Conservation (phyloP, 2,888 invertebrate genomes). For the Troides oblongomaculatus region DNA sequence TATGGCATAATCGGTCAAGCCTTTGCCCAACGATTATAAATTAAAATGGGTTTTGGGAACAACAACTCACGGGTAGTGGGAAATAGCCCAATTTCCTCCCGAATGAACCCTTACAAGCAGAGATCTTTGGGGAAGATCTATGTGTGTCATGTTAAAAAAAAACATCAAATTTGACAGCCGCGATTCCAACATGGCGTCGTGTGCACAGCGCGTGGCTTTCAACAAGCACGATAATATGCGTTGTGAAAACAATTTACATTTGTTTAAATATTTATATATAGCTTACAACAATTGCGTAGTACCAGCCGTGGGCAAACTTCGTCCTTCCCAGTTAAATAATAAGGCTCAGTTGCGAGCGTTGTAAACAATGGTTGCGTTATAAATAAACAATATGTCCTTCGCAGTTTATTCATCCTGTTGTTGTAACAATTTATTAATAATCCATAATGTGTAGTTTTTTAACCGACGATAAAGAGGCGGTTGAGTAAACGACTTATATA, state of each 20-base stretch:
- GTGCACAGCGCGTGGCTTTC: not conserved
- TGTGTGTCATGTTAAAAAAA: not conserved
- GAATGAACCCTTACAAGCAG: no score
- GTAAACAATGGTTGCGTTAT: not conserved
- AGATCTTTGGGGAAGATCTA: no score
- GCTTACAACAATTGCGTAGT: slow-evolving; percentile 20
- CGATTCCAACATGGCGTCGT: not conserved
- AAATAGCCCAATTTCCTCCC: no score
- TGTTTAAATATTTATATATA: slow-evolving; percentile 12
- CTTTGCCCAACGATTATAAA: no score
- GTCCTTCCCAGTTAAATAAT: not conserved
- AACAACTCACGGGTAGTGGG: no score
- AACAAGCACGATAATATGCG: not conserved
- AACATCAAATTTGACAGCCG: not conserved
- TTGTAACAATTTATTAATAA: slow-evolving; percentile 21
- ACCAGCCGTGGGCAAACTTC: slow-evolving; percentile 1
- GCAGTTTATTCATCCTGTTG: slow-evolving; percentile 24
- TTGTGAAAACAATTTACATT: slow-evolving; percentile 4
- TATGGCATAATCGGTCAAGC: no score
- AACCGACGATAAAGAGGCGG: slow-evolving; percentile 3
- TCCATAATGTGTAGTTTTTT: slow-evolving; percentile 8
- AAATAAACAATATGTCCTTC: slow-evolving; percentile 16
- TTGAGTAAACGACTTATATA: no score
- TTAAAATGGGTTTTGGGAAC: no score
- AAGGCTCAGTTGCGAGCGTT: slow-evolving; percentile 4